phyloP scores from a whole-genome alignment of 2,113 vertebrate genomes.

The Odobenus rosmarus region DNA sequence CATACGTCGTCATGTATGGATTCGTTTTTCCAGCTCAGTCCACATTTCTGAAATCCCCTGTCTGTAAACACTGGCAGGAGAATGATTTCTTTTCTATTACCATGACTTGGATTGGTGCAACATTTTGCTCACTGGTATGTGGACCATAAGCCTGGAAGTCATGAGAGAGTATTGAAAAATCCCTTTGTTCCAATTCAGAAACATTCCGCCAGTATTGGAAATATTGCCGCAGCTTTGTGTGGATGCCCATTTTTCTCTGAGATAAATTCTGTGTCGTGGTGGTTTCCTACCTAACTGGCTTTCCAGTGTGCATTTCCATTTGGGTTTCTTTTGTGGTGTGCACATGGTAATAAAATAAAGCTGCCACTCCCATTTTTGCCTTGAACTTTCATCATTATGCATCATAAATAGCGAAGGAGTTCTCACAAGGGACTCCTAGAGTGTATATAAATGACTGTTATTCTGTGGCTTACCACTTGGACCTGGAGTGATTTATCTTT shows the following conservation, averaged over 20 bases:
- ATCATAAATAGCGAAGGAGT: constrained; percentile 55
- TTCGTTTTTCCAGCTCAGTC: not conserved
- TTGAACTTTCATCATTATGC: constrained; percentile 43
- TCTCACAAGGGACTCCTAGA: constrained; percentile 57
- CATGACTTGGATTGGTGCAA: not conserved
- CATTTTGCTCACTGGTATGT: constrained; percentile 34
- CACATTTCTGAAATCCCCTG: not conserved
- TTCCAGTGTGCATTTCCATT: constrained; percentile 1
- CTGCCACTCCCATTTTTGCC: constrained; percentile 1
- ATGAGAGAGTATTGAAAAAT: constrained; percentile 58
- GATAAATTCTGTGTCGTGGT: constrained; percentile 42
- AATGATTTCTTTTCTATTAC: constrained; percentile 41
- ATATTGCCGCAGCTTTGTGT: not conserved
- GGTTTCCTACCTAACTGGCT: constrained; percentile 29
- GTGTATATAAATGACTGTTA: constrained; percentile 71
- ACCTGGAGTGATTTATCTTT: constrained; percentile 70
- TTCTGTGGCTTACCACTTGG: constrained; percentile 67
- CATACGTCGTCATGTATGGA: not conserved
- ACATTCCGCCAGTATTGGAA: constrained; percentile 8
- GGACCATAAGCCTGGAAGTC: constrained; percentile 37
- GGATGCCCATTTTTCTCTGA: not conserved
- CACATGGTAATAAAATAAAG: constrained; percentile 56
- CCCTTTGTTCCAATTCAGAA: constrained; percentile 66
- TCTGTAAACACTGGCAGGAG: not conserved
- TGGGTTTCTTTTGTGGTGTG: not conserved